phyloP scores from a whole-genome alignment of 2,113 vertebrate species.

The Arvicanthis niloticus region DNA sequence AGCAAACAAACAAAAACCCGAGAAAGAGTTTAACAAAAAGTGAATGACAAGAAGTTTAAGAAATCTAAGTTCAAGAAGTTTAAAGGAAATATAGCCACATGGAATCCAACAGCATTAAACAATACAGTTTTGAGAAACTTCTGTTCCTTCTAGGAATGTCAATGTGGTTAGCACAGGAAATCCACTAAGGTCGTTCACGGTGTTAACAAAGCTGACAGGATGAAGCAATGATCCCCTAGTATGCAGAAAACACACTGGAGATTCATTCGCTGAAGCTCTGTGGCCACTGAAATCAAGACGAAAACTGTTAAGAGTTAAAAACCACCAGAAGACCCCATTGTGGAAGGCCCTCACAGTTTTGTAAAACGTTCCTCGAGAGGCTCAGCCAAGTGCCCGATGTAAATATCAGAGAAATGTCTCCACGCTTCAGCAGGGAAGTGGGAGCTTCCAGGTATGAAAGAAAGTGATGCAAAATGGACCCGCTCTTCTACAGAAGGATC shows the following conservation, averaged over 20 bases:
- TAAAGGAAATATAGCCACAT: not conserved
- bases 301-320: not conserved
- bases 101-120: not conserved
- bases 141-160: not conserved
- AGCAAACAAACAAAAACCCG: not conserved
- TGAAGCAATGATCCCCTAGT: not conserved
- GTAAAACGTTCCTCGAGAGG: not conserved
- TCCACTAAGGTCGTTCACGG: not conserved
- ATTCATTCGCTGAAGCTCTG: not conserved
- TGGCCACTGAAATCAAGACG: not conserved
- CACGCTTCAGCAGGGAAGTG: too few relatives aligned
- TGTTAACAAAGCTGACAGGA: not conserved
- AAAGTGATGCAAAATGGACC: not conserved
- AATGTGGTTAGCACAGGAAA: not conserved
- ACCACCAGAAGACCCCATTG: too few relatives aligned
- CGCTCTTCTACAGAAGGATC: not conserved
- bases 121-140: not conserved
- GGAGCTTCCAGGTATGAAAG: too few relatives aligned
- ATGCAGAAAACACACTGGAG: not conserved
- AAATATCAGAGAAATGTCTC: not conserved
- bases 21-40: not conserved
- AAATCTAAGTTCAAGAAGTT: not conserved
- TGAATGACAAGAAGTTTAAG: not conserved
- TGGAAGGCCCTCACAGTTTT: not conserved
- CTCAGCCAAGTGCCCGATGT: not conserved